Percentiles rank a stretch among this genome's conserved stretches.
Conservation (phyloP, 2,888 invertebrate species). For the Lycophotia porphyrea region DNA sequence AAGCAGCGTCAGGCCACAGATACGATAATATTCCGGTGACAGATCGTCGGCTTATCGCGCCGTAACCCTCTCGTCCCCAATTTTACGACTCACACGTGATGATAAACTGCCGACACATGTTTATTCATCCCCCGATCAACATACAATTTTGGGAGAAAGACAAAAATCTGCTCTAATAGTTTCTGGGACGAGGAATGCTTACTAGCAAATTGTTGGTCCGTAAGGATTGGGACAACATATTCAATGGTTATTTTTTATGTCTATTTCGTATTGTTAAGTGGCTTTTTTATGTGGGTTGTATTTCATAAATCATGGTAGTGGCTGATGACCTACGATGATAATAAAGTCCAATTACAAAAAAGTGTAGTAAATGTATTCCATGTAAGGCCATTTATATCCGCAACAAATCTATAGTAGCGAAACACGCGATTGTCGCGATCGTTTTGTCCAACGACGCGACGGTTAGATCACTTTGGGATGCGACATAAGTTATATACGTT, state of each 20-base stretch:
- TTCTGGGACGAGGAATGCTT: slow-evolving; percentile 18
- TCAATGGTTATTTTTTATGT: slow-evolving; percentile 35
- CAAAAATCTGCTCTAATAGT: slow-evolving; percentile 52
- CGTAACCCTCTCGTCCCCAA: slow-evolving; percentile 60
- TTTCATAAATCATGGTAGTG: slow-evolving; percentile 1
- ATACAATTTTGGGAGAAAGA: slow-evolving; percentile 49
- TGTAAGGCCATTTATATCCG: not conserved
- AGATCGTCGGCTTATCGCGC: slow-evolving; percentile 64
- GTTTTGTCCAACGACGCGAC: not conserved
- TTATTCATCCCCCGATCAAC: slow-evolving; percentile 65
- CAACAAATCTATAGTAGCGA: not conserved
- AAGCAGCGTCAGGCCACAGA: slow-evolving; percentile 54
- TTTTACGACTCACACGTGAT: slow-evolving; percentile 64
- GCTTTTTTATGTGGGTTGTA: slow-evolving; percentile 14
- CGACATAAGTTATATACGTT: not conserved
- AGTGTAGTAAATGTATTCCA: not conserved
- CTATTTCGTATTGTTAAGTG: slow-evolving; percentile 8
- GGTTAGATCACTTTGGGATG: not conserved
- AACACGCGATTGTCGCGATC: not conserved
- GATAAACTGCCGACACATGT: slow-evolving; percentile 67
- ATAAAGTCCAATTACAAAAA: not conserved
- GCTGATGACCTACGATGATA: not conserved
- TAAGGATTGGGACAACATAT: not conserved
- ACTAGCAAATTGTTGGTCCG: slow-evolving; percentile 18
- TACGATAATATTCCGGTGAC: slow-evolving; percentile 66